A percentile compares a stretch with the other conserved stretches of the same genome.
Conservation (phyloP, 1,140 invertebrate species). For the Drosophila bipectinata region DNA sequence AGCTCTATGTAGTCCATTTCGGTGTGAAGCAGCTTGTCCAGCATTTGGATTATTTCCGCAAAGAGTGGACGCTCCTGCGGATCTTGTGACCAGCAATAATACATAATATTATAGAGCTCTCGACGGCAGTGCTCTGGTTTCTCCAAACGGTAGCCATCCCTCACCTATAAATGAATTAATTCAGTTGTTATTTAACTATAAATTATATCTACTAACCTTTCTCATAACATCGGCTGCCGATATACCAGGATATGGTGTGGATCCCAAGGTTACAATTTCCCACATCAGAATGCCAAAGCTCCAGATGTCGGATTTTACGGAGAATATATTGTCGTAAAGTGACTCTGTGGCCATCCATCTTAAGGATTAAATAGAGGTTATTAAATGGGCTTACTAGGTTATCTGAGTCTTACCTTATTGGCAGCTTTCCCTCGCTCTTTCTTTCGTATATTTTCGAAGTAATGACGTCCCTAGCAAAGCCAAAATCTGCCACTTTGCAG, state of each 20-base stretch:
- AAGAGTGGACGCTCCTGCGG: slow-evolving; percentile 91
- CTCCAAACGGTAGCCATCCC: slow-evolving; percentile 93
- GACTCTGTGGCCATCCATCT: slow-evolving; percentile 98
- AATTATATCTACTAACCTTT: slow-evolving; percentile 84
- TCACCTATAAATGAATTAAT: slow-evolving; percentile 85
- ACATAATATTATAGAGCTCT: slow-evolving; percentile 97
- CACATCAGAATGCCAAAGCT: slow-evolving; percentile 96
- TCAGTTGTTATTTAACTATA: not conserved
- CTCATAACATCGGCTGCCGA: slow-evolving; percentile 93
- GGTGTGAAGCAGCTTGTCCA: slow-evolving; percentile 92
- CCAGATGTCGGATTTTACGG: slow-evolving; percentile 96
- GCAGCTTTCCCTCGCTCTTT: slow-evolving; percentile 92
- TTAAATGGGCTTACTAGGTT: not conserved
- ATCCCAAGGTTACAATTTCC: slow-evolving; percentile 96
- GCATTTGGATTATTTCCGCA: slow-evolving; percentile 89
- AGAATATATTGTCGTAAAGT: slow-evolving; percentile 95
- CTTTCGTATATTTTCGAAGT: slow-evolving; percentile 94
- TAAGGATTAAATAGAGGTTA: slow-evolving; percentile 18
- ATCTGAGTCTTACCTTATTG: slow-evolving; percentile 85
- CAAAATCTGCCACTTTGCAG: slow-evolving; percentile 97
- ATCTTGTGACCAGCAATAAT: slow-evolving; percentile 95
- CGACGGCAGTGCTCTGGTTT: slow-evolving; percentile 95
- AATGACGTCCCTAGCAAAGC: slow-evolving; percentile 94
- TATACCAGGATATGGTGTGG: slow-evolving; percentile 94
- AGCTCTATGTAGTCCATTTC: slow-evolving; percentile 97